phyloP scores from a whole-genome alignment of 1,140 invertebrate genomes.

The Ips typographus region DNA sequence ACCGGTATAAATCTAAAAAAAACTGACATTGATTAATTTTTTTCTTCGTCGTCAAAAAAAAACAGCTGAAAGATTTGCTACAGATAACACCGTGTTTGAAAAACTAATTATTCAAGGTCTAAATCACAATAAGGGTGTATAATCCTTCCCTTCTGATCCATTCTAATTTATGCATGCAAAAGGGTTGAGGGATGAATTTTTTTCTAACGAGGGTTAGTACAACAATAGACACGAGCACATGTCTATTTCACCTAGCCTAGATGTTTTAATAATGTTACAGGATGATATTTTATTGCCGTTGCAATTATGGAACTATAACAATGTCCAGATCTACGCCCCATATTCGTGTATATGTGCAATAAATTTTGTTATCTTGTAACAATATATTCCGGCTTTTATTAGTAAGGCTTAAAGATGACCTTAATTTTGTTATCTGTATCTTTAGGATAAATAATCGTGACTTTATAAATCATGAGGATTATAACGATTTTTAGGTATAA shows the following conservation, averaged over 20 bases:
- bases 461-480: slow-evolving; percentile 10
- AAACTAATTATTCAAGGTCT: slow-evolving; percentile 3
- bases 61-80: too few relatives aligned
- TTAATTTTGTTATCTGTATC: slow-evolving; percentile 3
- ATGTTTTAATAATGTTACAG: too few relatives aligned
- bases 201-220: slow-evolving; percentile 2
- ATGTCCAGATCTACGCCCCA: too few relatives aligned
- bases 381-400: too few relatives aligned
- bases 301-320: too few relatives aligned
- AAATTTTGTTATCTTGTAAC: too few relatives aligned
- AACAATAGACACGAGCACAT: slow-evolving; percentile 1
- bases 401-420: neutral
- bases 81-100: too few relatives aligned
- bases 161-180: slow-evolving; percentile 20
- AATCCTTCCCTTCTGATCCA: slow-evolving; percentile 5
- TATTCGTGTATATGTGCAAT: too few relatives aligned
- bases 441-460: slow-evolving; percentile 7
- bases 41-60: too few relatives aligned
- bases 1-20: too few relatives aligned
- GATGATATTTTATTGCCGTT: too few relatives aligned
- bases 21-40: too few relatives aligned
- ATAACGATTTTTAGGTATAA: slow-evolving; percentile 1
- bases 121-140: neutral
- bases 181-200: slow-evolving; percentile 10
- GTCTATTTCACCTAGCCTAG: neutral